Conservation (phyloP, 2,888 invertebrate genomes). For the Ischnus inquisitorius region DNA sequence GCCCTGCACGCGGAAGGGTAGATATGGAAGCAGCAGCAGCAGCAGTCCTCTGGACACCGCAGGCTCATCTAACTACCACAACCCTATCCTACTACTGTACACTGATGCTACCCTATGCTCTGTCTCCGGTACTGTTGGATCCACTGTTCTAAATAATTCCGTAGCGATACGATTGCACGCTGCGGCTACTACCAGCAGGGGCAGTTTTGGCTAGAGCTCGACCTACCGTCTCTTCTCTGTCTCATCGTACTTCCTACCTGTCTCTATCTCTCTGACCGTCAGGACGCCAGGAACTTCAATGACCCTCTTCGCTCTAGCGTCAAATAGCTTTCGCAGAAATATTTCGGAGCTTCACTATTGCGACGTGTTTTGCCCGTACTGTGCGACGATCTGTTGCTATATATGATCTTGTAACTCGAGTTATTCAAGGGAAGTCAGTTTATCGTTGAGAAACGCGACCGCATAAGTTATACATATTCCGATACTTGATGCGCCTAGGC, state of each 20-base stretch:
- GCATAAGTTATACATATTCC: slow-evolving; percentile 3
- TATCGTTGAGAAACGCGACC: slow-evolving; percentile 13
- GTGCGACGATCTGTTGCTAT: neutral
- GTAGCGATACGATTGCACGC: slow-evolving; percentile 81
- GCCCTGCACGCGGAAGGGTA: slow-evolving; percentile 78
- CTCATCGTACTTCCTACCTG: slow-evolving; percentile 44
- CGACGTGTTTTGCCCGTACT: neutral
- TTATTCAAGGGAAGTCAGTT: neutral
- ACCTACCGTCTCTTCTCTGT: slow-evolving; percentile 56
- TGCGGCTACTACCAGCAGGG: slow-evolving; percentile 78
- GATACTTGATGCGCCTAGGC: slow-evolving; percentile 13
- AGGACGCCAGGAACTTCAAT: slow-evolving; percentile 25
- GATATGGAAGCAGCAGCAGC: slow-evolving; percentile 76
- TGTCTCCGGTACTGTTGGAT: slow-evolving; percentile 70
- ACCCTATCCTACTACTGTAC: slow-evolving; percentile 59
- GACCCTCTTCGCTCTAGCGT: slow-evolving; percentile 22
- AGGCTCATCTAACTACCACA: slow-evolving; percentile 82
- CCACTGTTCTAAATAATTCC: slow-evolving; percentile 85
- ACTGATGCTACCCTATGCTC: slow-evolving; percentile 46
- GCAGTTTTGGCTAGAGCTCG: slow-evolving; percentile 62
- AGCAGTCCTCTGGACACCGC: slow-evolving; percentile 80
- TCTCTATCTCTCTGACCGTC: slow-evolving; percentile 47
- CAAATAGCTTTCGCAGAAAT: slow-evolving; percentile 50
- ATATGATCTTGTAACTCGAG: neutral
- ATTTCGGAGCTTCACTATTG: slow-evolving; percentile 23